Evolutionary conservation across 1,140 invertebrate species (phyloP), one percentile per base, ranked within the genome.

Genomic region (Aphaenogaster ashmeadi): DNA sequence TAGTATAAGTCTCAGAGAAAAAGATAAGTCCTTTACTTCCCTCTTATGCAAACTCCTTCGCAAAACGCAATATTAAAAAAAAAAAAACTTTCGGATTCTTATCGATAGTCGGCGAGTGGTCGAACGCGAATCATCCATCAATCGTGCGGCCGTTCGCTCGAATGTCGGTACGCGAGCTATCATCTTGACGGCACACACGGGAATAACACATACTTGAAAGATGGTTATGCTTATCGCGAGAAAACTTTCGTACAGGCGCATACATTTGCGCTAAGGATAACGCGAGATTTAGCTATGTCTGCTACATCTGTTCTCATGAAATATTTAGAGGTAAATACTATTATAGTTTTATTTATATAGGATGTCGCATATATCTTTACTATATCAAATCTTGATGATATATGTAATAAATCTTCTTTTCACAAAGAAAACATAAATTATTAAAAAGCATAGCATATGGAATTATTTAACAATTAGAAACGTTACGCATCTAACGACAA

Each of bases 251-350:
- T 36, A n/a, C 41, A 78, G 21, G 8, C 56, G 5, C 41, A 47
- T 78, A 78, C 15, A 78, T 78, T 75, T 78, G 7, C 36, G 6
- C 47, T 8, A 15, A 60, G 6, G 11, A 44, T 78, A 62, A 62
- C 8, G 56, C 15, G 9, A 15, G 8, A 78, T 27, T 27, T 27
- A 27, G 27, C 27, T 27, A 27, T 27, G 27, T 27, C 27, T 27
- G 27, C 27, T 27, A 27, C 0, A 27, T 27, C 27, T 27, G 27
- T 27, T 27, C 27, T 27, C 27, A 27, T 27, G 27, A 27, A 27
- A 27, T 27, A 27, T 27, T 27, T 27, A 27, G 27, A 27, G 27
- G 27, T 27, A 27, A 27, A 27, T 27, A 27, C 27, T 27, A 27
- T 27, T 27, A 27, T 27, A 27, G 27, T 27, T 27, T 27, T 27